Base-by-base conservation (phyloP, 2,113 vertebrate species). In the Poeciliopsis prolifica region DNA sequence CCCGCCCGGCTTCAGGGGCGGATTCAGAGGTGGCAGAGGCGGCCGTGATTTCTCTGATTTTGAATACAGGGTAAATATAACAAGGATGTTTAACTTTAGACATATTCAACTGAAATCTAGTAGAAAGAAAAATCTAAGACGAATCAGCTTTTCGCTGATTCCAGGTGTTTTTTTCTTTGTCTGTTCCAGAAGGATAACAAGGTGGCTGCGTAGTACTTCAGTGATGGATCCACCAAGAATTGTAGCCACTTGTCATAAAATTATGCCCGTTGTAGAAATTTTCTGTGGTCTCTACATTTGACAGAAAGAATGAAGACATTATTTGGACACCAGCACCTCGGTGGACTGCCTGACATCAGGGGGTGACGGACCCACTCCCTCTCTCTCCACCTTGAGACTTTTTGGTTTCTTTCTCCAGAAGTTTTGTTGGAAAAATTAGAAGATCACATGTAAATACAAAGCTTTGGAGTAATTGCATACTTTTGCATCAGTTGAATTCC, bases 141-240 rank as follows among this genome's bases (percentile, higher is more conserved):
- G 10, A 44, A 44, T 44, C 42, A 14, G 15, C 44, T 48, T 48
- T 19, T 19, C 3, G 51, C 51, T 58, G 22, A 58, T 58, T 58
- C 2, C 22, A 7, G 24, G 2, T 8, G 17, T 2, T 58, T 33
- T 29, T 68, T 31, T 65, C 61, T 60, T 40, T 15, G 44, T 70
- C 65, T 37, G 30, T 82, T 82, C 31, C 95, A 99, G 98, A 99
- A 99, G 96, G 97, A 99, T 88, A 98, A 97, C 95, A 99, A 97
- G 93, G 97, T 97, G 94, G 95, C 97, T 75, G 98, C 97, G 26
- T 99, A 98, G 95, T 94, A 84, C 89, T 30, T 84, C 86, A 79
- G 86, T 84, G 79, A 87, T 76, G 86, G 90, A 92, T 88, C 90
- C 74, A 84, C 77, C 83, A 85, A 91, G 91, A 93, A 92, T 73